Evolutionary conservation across 2,113 vertebrate species (phyloP), one percentile per base, ranked within the genome.

Genomic region (Poeciliopsis prolifica): DNA sequence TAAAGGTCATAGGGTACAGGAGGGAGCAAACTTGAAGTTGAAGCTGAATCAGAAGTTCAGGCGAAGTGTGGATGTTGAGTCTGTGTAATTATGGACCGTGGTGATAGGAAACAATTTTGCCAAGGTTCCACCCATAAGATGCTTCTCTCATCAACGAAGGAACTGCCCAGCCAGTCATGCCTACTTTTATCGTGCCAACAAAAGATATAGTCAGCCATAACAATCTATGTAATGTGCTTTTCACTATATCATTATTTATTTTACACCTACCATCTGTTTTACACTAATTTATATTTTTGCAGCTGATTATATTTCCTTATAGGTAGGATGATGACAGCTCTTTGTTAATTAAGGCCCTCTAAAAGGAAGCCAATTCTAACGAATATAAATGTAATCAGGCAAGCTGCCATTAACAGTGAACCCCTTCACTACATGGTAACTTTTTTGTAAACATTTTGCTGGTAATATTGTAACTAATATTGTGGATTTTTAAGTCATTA

Each of bases 401-500:
- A 30, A 31, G 6, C 0, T 62, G 28, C 30, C 60, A 30, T 62
- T 62, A 30, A 62, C 61, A 15, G 12, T 62, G 42, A 76, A 78
- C 67, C 51, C 69, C 69, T 73, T 75, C 33, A 70, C 66, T 29
- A 19, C 30, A 78, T 40, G n/a, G 68, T 72, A 65, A 42, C 8
- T 1, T 77, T 75, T 64, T 62, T 35, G 78, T 77, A 51, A 73
- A 67, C 83, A 73, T 81, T 86, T 84, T 58, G 15, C 48, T 22
- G 48, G 19, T 9, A 54, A 15, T 42, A 15, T 15, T 42, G 40
- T 42, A 42, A 42, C 40, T 42, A 42, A 54, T 54, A 54, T 54
- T 54, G 19, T 54, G 48, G 40, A 78, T 44, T 14, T 67, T 66
- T 61, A 70, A 89, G 85, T 79, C 60, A 85, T 74, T 74, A 71